Percentiles rank a stretch among this genome's conserved stretches.
phyloP scores from a whole-genome alignment of 2,113 vertebrate species.

The Ondatra zibethicus region DNA sequence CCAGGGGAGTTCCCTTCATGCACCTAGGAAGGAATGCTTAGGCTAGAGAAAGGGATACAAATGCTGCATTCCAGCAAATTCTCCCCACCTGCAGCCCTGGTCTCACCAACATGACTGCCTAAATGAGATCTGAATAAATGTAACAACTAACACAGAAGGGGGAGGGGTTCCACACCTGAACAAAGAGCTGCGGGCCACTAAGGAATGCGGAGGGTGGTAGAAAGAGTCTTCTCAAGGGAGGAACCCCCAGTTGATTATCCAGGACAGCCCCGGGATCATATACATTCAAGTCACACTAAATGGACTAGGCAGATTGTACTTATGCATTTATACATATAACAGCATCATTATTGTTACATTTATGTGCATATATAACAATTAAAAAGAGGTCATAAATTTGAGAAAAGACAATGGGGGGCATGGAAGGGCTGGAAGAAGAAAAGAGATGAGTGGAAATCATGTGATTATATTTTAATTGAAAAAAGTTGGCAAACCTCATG shows the following conservation, averaged over 20 bases:
- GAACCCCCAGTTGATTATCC: neutral
- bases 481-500: neutral
- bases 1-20: neutral
- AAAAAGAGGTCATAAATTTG: neutral
- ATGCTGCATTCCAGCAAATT: neutral
- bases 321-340: neutral
- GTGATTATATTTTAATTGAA: neutral
- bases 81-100: neutral
- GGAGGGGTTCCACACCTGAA: neutral
- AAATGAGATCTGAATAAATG: neutral
- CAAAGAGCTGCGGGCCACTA: neutral
- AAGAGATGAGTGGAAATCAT: neutral
- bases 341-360: neutral
- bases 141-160: neutral
- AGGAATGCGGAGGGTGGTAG: neutral
- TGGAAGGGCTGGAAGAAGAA: neutral
- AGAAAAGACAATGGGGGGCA: neutral
- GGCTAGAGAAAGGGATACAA: neutral
- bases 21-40: neutral
- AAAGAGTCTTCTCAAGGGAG: neutral
- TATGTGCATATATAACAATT: neutral
- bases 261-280: neutral
- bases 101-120: neutral
- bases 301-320: neutral
- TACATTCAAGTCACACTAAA: neutral